Percentiles rank a stretch among this genome's conserved stretches.
These are phyloP conservation scores for Erebia epiphron DNA, from an alignment of 2,888 invertebrate species.

Conservation along the genomic window DNA sequence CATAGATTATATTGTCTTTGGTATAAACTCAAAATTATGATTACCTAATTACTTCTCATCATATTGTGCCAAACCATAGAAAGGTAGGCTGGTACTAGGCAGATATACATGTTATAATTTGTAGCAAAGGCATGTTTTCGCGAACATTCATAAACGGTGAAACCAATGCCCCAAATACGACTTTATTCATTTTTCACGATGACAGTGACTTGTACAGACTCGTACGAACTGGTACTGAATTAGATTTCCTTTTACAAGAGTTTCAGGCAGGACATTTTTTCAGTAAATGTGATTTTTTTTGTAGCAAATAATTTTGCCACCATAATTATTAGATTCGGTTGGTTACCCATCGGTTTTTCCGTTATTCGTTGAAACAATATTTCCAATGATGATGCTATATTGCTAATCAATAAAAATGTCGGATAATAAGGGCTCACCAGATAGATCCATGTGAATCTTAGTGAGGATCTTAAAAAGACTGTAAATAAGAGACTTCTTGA, in stretches of 20 bases:
- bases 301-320: background rate
- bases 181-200: constrained; percentile 80
- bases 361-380: background rate
- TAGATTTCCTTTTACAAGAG: constrained; percentile 65
- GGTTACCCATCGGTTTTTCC: background rate
- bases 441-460: background rate
- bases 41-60: background rate
- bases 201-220: constrained; percentile 76
- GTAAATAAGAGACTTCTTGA: background rate
- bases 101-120: background rate
- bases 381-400: background rate
- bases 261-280: constrained; percentile 46
- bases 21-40: too few relatives aligned
- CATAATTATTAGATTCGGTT: background rate
- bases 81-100: too few relatives aligned
- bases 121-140: constrained; percentile 34
- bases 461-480: background rate
- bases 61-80: too few relatives aligned
- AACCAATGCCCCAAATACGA: constrained; percentile 69
- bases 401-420: background rate
- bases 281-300: constrained; percentile 18
- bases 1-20: too few relatives aligned
- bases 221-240: constrained; percentile 76
- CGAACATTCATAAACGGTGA: constrained; percentile 53
- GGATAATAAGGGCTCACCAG: background rate